phyloP scores from a whole-genome alignment of 2,797 vertebrate species.

The Muraenolepis orangiensis region DNA sequence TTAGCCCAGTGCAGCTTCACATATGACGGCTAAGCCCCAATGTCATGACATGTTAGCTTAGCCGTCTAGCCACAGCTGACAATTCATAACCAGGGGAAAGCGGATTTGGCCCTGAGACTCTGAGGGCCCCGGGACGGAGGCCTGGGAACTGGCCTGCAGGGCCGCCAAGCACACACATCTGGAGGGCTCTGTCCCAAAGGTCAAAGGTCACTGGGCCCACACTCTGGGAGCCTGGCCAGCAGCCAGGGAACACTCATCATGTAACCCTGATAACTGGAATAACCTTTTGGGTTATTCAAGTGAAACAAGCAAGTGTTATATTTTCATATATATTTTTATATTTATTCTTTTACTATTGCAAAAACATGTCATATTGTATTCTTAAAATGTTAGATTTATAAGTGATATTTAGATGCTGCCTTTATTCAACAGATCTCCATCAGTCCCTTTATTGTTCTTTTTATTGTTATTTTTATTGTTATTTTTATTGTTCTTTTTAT shows the following conservation, averaged over 20 bases:
- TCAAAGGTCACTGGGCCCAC: neutral
- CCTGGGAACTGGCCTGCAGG: constrained; percentile 5
- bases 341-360: neutral
- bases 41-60: neutral
- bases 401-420: no score
- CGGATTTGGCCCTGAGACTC: constrained; percentile 7
- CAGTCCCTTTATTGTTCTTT: no score
- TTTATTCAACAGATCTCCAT: neutral
- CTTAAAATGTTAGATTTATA: neutral
- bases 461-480: no score
- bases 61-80: constrained; percentile 1
- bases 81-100: constrained; percentile 16
- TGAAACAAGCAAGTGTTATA: neutral
- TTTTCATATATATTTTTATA: neutral
- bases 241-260: constrained; percentile 11
- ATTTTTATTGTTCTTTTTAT: no score
- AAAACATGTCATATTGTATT: neutral
- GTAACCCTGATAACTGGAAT: constrained; percentile 5
- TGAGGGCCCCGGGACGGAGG: neutral
- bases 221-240: neutral
- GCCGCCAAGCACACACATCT: constrained; percentile 35
- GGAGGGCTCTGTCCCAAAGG: constrained; percentile 13
- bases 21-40: no score
- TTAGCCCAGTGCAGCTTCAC: neutral
- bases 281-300: neutral